A percentile compares a stretch with the other conserved stretches of the same genome.
These are phyloP conservation scores for Siderastrea siderea DNA, from an alignment of 92 coral and sea anemone genomes.

Conservation along the genomic window DNA sequence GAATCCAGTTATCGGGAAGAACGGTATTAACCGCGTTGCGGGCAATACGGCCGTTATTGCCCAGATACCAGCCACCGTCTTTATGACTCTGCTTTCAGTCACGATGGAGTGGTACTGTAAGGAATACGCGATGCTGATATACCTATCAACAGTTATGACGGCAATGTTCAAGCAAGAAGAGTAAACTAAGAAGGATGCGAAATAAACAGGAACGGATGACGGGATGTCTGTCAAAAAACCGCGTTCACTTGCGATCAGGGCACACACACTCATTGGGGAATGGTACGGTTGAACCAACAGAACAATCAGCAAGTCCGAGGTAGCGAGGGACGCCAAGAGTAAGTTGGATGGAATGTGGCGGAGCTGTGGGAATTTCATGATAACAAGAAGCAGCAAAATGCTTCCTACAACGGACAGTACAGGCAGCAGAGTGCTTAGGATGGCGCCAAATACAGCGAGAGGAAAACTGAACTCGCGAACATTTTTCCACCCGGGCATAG, in stretches of 20 bases:
- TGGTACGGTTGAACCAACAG: conserved; percentile 9
- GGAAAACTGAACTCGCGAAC: not conserved
- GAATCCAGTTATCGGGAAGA: not conserved
- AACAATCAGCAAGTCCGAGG: conserved; percentile 8
- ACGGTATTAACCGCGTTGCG: not conserved
- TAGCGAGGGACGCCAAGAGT: conserved; percentile 6
- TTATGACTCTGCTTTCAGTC: not conserved
- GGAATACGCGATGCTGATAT: not conserved
- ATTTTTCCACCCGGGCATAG: not conserved
- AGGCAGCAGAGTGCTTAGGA: not conserved
- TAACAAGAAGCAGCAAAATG: not conserved
- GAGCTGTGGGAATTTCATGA: conserved; percentile 7
- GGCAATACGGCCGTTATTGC: not conserved
- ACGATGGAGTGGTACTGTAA: not conserved
- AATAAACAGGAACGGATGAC: not conserved
- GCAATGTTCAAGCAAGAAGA: conserved; percentile 1
- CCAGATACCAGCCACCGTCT: conserved; percentile 3
- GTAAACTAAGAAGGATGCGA: not conserved
- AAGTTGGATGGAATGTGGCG: conserved; percentile 18
- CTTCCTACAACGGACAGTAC: not conserved
- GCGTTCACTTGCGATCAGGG: not conserved
- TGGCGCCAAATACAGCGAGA: not conserved
- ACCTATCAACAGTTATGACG: conserved; percentile 1
- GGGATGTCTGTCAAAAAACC: not conserved
- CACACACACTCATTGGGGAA: not conserved